Evolutionary conservation across 2,113 vertebrate species (phyloP), one percentile per base, ranked within the genome.

Genomic region (Bagarius yarrelli): DNA sequence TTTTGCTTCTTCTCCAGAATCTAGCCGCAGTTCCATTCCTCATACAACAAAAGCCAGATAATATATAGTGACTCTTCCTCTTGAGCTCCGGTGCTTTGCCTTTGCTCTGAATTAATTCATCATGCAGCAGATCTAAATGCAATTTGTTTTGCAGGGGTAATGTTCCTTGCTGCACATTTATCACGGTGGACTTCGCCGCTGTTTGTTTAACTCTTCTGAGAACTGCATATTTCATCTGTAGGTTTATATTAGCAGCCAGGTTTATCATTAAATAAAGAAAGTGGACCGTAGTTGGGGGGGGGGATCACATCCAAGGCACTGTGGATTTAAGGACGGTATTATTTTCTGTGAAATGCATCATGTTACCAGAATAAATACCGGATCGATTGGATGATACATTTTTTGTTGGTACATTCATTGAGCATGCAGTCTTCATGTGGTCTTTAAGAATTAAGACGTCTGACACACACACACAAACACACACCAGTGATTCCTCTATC

Each of bases 121-220:
- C 85, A 88, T 81, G 74, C 83, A 63, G 72, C 59, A 83, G 71
- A 85, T 87, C 74, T 86, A 85, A 88, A 84, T 82, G 83, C 84
- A 84, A 86, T 87, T 87, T 89, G 83, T 87, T 89, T 86, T 89
- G 86, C 79, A 53, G 81, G 32, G 86, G 85, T 87, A 86, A 88
- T 87, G 85, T 87, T 87, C 85, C 86, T 82, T 84, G 53, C 67
- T 61, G 57, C 79, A 52, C 84, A 86, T 88, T 87, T 73, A 88
- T 89, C 87, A 87, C 9, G 5, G 57, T 32, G 64, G 82, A 77
- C 83, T 84, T 84, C 77, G 74, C 72, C 75, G 78, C 47, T 82
- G 80, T 89, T 88, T 84, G 69, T 87, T 86, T 86, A 87, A 84
- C 79, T 83, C 75, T 83, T 86, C 83, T 23, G 11, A 78, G 81